A percentile compares a stretch with the other conserved stretches of the same genome.
phyloP scores from a whole-genome alignment of 2,113 vertebrate genomes.

The Emydocephalus ijimae region DNA sequence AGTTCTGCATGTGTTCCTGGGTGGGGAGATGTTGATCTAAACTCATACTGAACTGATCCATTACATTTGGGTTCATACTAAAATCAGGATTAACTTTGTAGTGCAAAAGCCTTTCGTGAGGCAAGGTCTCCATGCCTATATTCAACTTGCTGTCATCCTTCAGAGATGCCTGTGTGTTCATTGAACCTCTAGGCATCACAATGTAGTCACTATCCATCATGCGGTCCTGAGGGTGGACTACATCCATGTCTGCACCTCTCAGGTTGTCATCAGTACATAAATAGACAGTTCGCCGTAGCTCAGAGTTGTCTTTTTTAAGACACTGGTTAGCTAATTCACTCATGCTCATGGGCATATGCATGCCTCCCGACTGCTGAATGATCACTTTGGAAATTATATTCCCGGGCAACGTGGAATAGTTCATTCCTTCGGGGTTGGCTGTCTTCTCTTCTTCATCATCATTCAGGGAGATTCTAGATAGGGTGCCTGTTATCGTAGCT shows the following conservation, averaged over 20 bases:
- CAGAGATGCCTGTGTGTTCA: slow-evolving; percentile 82
- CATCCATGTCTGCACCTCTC: slow-evolving; percentile 88
- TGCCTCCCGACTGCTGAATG: slow-evolving; percentile 90
- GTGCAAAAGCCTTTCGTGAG: slow-evolving; percentile 93
- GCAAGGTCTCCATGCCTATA: slow-evolving; percentile 90
- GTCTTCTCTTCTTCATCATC: slow-evolving; percentile 95
- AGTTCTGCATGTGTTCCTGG: slow-evolving; percentile 92
- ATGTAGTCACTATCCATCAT: slow-evolving; percentile 99
- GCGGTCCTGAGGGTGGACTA: slow-evolving; percentile 83
- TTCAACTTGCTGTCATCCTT: slow-evolving; percentile 96
- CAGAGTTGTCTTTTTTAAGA: slow-evolving; percentile 82
- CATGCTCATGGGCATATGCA: slow-evolving; percentile 93
- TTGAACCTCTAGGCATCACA: slow-evolving; percentile 89
- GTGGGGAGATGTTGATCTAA: slow-evolving; percentile 89
- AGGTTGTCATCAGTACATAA: slow-evolving; percentile 93
- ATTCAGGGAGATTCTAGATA: slow-evolving; percentile 96
- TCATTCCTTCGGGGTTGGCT: slow-evolving; percentile 85
- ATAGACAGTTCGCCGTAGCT: slow-evolving; percentile 92
- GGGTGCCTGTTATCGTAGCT: slow-evolving; percentile 93
- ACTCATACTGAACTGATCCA: slow-evolving; percentile 92
- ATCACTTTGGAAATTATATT: slow-evolving; percentile 99
- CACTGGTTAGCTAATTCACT: slow-evolving; percentile 88
- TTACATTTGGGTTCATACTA: slow-evolving; percentile 85
- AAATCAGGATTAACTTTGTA: slow-evolving; percentile 96
- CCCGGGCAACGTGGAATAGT: slow-evolving; percentile 95